Percentiles rank a stretch among this genome's conserved stretches.
These are phyloP conservation scores for Acrocephalus arundinaceus DNA, from an alignment of 2,113 vertebrate species.

Conservation along the genomic window DNA sequence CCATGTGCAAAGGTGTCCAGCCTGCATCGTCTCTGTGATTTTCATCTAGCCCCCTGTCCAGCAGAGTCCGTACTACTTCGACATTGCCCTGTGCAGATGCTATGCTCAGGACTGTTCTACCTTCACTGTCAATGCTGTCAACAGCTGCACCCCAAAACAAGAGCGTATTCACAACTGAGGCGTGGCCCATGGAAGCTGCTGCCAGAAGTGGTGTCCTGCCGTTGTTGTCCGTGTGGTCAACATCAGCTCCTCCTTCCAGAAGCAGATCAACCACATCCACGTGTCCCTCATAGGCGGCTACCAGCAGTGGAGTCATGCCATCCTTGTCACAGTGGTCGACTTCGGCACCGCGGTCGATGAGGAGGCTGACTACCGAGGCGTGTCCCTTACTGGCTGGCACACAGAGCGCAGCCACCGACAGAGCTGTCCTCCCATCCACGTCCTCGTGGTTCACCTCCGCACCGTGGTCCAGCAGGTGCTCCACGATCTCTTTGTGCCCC, in stretches of 20 bases:
- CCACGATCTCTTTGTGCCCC: constrained; percentile 96
- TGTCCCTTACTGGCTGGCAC: constrained; percentile 96
- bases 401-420: constrained; percentile 94
- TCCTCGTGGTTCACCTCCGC: constrained; percentile 96
- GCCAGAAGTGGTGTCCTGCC: constrained; percentile 95
- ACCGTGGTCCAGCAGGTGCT: constrained; percentile 93
- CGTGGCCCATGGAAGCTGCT: constrained; percentile 97
- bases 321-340: constrained; percentile 98
- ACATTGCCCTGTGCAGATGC: constrained; percentile 96
- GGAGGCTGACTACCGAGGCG: constrained; percentile 91
- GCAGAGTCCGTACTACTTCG: constrained; percentile 94
- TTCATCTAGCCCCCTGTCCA: constrained; percentile 96
- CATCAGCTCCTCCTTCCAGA: constrained; percentile 94
- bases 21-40: constrained; percentile 96
- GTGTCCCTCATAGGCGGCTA: constrained; percentile 96
- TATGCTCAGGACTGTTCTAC: constrained; percentile 95
- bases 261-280: constrained; percentile 96
- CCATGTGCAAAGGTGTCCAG: constrained; percentile 98
- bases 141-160: constrained; percentile 97
- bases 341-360: constrained; percentile 92
- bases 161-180: constrained; percentile 92
- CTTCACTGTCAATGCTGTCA: constrained; percentile 96
- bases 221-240: constrained; percentile 96
- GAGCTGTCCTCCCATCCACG: constrained; percentile 91
- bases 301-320: constrained; percentile 95